These are phyloP conservation scores for Tragopan temminckii DNA, from an alignment of 2,797 vertebrate species.

Conservation along the genomic window DNA sequence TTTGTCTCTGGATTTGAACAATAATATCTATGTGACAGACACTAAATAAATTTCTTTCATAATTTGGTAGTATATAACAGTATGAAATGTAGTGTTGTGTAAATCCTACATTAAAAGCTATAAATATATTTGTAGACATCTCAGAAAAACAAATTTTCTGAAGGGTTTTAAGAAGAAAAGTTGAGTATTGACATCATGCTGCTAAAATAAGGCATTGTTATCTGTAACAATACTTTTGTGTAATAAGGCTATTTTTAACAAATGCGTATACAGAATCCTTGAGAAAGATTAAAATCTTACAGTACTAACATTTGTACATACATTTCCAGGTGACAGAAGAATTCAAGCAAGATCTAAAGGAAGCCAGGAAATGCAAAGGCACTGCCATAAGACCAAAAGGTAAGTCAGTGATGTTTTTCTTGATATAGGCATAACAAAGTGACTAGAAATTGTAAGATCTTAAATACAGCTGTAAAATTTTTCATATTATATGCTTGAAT, in stretches of 20 bases:
- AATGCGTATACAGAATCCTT: neutral
- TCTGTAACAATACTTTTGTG: neutral
- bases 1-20: neutral
- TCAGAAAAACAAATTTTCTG: neutral
- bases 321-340: conserved; percentile 66
- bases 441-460: neutral
- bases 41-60: neutral
- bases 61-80: neutral
- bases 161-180: neutral
- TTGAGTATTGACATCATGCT: neutral
- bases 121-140: neutral
- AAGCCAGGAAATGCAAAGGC: conserved; percentile 45
- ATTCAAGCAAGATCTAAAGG: conserved; percentile 62
- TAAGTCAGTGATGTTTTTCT: conserved; percentile 43
- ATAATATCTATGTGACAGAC: neutral
- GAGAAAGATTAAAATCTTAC: neutral
- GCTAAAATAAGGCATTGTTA: neutral
- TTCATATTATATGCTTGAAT: neutral
- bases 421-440: neutral
- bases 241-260: neutral
- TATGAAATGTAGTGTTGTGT: neutral
- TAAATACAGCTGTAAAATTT: neutral
- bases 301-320: neutral
- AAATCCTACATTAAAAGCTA: neutral
- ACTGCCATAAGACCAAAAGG: conserved; percentile 31